These are phyloP conservation scores for Oscheius sp. DNA, from an alignment of 2,888 invertebrate species.

Conservation along the genomic window DNA sequence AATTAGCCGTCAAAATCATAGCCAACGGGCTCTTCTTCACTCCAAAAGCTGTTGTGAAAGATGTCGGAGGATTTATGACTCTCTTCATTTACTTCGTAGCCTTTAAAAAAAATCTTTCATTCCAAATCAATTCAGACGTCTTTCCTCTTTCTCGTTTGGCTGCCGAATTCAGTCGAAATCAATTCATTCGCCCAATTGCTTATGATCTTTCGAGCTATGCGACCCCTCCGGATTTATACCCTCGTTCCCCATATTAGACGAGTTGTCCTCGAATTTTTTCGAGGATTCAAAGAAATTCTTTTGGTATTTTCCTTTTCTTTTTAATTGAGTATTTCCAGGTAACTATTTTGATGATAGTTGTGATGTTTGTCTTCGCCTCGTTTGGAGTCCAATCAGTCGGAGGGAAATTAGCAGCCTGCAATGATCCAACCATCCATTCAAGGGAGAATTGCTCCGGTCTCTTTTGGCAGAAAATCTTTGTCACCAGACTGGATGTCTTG, in stretches of 20 bases:
- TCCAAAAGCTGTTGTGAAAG: slow-evolving; percentile 96
- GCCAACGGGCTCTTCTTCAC: slow-evolving; percentile 98
- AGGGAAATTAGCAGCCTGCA: slow-evolving; percentile 92
- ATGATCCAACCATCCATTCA: slow-evolving; percentile 84
- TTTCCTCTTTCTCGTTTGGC: slow-evolving; percentile 93
- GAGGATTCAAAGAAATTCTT: slow-evolving; percentile 97
- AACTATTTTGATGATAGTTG: slow-evolving; percentile 90
- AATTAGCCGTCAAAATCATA: slow-evolving; percentile 90
- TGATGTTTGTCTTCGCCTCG: slow-evolving; percentile 99
- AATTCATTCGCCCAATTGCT: slow-evolving; percentile 92
- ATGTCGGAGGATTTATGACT: slow-evolving; percentile 93
- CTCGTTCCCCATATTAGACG: slow-evolving; percentile 98
- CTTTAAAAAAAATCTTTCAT: slow-evolving; percentile 38
- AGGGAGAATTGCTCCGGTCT: slow-evolving; percentile 88
- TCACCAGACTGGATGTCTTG: slow-evolving; percentile 95
- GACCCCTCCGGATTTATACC: slow-evolving; percentile 90
- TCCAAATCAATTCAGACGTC: slow-evolving; percentile 79
- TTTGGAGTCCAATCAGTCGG: slow-evolving; percentile 98
- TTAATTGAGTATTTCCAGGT: slow-evolving; percentile 76
- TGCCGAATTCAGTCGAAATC: slow-evolving; percentile 88
- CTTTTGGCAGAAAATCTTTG: slow-evolving; percentile 92
- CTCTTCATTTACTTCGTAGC: slow-evolving; percentile 94
- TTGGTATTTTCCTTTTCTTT: slow-evolving; percentile 76
- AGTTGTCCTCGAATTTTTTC: slow-evolving; percentile 95
- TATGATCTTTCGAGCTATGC: slow-evolving; percentile 93